Evolutionary conservation across 2,113 vertebrate species (phyloP), one percentile per base, ranked within the genome.

Genomic region (Nannobrachium achirus): DNA sequence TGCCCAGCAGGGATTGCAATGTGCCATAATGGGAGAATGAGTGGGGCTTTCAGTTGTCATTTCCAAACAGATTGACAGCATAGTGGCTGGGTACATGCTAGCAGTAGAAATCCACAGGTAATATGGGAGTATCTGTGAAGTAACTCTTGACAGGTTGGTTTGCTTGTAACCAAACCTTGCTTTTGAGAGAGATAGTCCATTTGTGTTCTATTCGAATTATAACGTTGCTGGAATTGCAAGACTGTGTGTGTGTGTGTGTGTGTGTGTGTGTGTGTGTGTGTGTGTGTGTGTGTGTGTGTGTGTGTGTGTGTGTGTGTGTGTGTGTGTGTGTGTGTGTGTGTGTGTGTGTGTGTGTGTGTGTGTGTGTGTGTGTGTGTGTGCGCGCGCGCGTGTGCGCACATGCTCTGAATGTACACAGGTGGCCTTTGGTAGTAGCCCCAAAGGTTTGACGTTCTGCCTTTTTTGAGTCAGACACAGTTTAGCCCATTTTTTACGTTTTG

Each of bases 391-490:
- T 15, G 49, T 49, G 42, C 64, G 46, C 42, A 78, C 63, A 72
- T 56, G 63, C 63, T 69, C 14, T 33, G 13, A 19, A 38, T 75
- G 63, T 18, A 57, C 56, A 71, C 46, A 59, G 41, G 40, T 56
- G 52, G 71, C 82, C 80, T 58, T 44, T 11, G 80, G 74, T 33
- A 33, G 74, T 62, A 69, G 25, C 67, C 73, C 67, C 19, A 58
- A 60, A 48, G 61, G 52, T 42, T 48, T 56, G 63, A 61, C 51
- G 33, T 15, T 63, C 14, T 57, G 11, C n/a, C n/a, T n/a, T n/a
- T n/a, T n/a, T n/a, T 63, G 63, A 56, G 45, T 76, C 25, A 40
- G 7, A 41, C 56, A 33, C 38, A 60, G 49, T 57, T 25, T 63
- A 33, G 72, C 11, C 19, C 62, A 15, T 56, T 39, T 60, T 77